Percentiles rank a stretch among this genome's conserved stretches.
These are phyloP conservation scores for Perognathus longimembris DNA, from an alignment of 2,113 vertebrate species.

Conservation along the genomic window DNA sequence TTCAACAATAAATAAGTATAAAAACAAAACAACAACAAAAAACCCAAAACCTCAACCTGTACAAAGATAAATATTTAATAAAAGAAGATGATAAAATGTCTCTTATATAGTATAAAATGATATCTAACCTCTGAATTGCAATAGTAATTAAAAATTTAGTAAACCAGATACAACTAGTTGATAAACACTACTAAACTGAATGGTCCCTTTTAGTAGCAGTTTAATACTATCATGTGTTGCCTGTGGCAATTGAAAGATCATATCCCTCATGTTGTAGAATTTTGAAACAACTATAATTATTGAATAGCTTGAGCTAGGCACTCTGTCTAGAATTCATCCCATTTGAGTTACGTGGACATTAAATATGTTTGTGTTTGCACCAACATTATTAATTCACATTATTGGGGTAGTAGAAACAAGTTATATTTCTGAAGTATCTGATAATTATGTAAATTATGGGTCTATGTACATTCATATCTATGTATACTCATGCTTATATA, in stretches of 20 bases:
- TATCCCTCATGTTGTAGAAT: background rate
- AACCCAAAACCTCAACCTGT: background rate
- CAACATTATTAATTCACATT: background rate
- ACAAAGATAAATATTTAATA: conserved; percentile 2
- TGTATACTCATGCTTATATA: background rate
- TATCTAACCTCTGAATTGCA: background rate
- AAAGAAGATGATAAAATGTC: background rate
- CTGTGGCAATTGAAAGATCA: background rate
- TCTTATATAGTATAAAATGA: background rate
- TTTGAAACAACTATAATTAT: background rate
- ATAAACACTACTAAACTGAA: background rate
- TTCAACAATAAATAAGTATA: too few species aligned
- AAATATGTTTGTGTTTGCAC: background rate
- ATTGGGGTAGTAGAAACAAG: background rate
- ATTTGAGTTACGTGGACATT: background rate
- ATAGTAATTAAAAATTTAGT: conserved; percentile 18
- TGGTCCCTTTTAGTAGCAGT: background rate
- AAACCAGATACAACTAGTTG: background rate
- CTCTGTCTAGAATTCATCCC: background rate
- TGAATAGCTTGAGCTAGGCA: background rate
- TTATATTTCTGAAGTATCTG: background rate
- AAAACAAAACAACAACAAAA: conserved; percentile 35
- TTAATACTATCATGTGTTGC: background rate
- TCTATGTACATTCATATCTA: too few species aligned
- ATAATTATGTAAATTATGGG: background rate